A percentile compares a stretch with the other conserved stretches of the same genome.
Evolutionary conservation across 2,888 invertebrate species (phyloP).

Genomic region (Pachliopta kotzebuea): DNA sequence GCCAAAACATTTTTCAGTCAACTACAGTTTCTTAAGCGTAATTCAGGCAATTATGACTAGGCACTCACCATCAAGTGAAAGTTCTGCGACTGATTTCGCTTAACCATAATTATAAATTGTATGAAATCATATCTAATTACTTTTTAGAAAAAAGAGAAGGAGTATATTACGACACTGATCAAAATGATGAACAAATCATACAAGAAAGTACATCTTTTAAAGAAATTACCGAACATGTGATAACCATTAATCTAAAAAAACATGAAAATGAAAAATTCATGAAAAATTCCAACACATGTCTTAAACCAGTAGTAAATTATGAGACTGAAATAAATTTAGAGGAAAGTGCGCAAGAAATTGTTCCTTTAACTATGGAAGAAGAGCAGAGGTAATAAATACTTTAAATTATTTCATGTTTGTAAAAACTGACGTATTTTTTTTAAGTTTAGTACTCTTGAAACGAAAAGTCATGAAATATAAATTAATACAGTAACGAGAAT

Average conservation of each 20-base stretch:
- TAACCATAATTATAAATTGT: too few species aligned
- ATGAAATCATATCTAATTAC: too few species aligned
- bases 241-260: constrained; percentile 38
- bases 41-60: too few species aligned
- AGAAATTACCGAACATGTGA: constrained; percentile 59
- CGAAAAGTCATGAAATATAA: neutral
- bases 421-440: neutral
- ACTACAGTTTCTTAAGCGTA: too few species aligned
- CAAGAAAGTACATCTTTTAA: constrained; percentile 54
- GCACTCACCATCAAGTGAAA: too few species aligned
- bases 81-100: too few species aligned
- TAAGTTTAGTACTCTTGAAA: neutral
- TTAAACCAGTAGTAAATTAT: constrained; percentile 3
- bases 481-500: too few species aligned
- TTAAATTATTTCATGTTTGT: neutral
- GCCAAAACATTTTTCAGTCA: too few species aligned
- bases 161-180: neutral
- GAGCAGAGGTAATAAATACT: constrained; percentile 10
- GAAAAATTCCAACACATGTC: neutral
- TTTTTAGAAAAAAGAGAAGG: neutral
- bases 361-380: constrained; percentile 1
- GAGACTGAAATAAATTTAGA: constrained; percentile 11
- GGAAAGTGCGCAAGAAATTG: neutral
- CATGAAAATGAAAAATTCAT: constrained; percentile 23
- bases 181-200: constrained; percentile 4